Evolutionary conservation across 2,113 vertebrate genomes (phyloP), one percentile per base, ranked within the genome.

Genomic region (Falcunculus frontatus): DNA sequence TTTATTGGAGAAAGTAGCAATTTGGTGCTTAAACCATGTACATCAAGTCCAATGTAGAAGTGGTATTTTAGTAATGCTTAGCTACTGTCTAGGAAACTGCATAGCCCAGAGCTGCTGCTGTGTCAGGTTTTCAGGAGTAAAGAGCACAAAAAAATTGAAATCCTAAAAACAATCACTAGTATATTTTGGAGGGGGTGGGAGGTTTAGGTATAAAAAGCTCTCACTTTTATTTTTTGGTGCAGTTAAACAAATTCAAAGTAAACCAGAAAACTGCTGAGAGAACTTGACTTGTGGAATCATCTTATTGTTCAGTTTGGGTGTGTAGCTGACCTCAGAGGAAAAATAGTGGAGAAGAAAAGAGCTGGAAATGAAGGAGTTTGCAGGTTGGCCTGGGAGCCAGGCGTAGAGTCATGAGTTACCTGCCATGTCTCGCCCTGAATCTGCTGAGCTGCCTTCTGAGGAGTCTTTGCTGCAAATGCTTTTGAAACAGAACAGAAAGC

Each of bases 401-500:
- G 35, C 3, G 12, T 10, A 16, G 39, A 52, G 56, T 6, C 6
- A 1, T 8, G 32, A 41, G 27, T 60, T 19, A 9, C 49, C n/a
- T n/a, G n/a, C n/a, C 9, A 1, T 3, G 16, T 26, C 11, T 32
- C 3, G 5, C 4, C 46, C n/a, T 60, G 7, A 13, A 8, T 32
- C 50, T 91, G 39, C 33, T 62, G 37, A 83, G 50, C 11, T 47
- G 44, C 22, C 14, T 80, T 68, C 68, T 50, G 21, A 42, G 18
- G 46, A 6, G 9, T 8, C 21, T 39, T n/a, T 84, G 52, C 35
- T 11, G 25, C 6, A 56, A 57, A 82, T 18, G 11, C 27, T n/a
- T 2, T 55, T 83, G 60, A 50, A 72, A 75, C 33, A 67, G 35
- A 64, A 25, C 10, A 20, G 13, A 55, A 27, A 25, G 26, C 46